A percentile compares a stretch with the other conserved stretches of the same genome.
phyloP scores from a whole-genome alignment of 2,888 invertebrate genomes.

The Hybos culiciformis region DNA sequence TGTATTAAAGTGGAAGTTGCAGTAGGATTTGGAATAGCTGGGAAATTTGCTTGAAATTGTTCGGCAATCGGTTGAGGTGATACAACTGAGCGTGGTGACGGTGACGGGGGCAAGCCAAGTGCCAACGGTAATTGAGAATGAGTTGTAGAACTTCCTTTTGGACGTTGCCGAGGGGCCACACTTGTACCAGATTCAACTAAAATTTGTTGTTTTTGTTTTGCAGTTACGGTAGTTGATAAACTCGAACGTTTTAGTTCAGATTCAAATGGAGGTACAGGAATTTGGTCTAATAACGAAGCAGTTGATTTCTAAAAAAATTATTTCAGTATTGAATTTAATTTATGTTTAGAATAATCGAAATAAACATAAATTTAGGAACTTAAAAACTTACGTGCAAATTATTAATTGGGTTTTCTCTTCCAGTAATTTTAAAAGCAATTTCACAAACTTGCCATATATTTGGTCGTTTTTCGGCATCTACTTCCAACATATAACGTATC shows the following conservation, averaged over 20 bases:
- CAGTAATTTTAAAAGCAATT: slow-evolving; percentile 54
- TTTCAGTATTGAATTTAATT: not conserved
- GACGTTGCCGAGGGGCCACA: slow-evolving; percentile 69
- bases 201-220: slow-evolving; percentile 30
- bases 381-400: slow-evolving; percentile 53
- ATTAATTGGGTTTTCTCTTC: slow-evolving; percentile 63
- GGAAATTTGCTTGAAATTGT: slow-evolving; percentile 35
- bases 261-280: slow-evolving; percentile 53
- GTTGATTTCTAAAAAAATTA: slow-evolving; percentile 45
- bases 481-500: slow-evolving; percentile 72
- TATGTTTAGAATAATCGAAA: no score
- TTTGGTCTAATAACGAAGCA: slow-evolving; percentile 47
- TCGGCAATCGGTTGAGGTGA: slow-evolving; percentile 34
- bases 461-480: slow-evolving; percentile 67
- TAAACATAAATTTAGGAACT: not conserved
- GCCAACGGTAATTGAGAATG: slow-evolving; percentile 37
- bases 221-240: slow-evolving; percentile 25
- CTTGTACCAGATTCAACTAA: slow-evolving; percentile 56
- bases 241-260: slow-evolving; percentile 47
- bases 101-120: slow-evolving; percentile 41
- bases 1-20: slow-evolving; percentile 9
- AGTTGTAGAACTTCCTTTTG: slow-evolving; percentile 45
- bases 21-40: slow-evolving; percentile 23
- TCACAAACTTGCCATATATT: slow-evolving; percentile 75
- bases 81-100: slow-evolving; percentile 35